Percentiles rank a stretch among this genome's conserved stretches.
These are phyloP conservation scores for Sinocyclocheilus anophthalmus DNA, from an alignment of 2,113 vertebrate species.

Conservation along the genomic window DNA sequence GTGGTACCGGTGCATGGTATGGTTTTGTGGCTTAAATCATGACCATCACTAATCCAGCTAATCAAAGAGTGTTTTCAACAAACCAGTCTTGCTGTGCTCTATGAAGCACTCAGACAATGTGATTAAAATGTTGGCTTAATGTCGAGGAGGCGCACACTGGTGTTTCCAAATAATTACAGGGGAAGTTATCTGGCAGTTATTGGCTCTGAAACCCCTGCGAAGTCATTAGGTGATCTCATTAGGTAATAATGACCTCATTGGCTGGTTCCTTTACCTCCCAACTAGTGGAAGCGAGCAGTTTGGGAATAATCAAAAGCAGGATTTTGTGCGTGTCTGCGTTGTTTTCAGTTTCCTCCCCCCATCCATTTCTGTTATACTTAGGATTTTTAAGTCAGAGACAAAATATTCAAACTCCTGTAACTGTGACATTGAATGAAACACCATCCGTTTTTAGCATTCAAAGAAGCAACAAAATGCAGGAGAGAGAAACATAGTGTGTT, in stretches of 20 bases:
- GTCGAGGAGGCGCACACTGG: conserved; percentile 23
- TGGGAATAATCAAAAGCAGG: conserved; percentile 11
- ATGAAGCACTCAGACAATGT: conserved; percentile 43
- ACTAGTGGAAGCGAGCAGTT: conserved; percentile 21
- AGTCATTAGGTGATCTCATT: conserved; percentile 58
- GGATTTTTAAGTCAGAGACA: background rate
- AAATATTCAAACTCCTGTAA: conserved; percentile 9
- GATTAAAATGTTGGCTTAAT: conserved; percentile 43
- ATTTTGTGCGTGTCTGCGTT: conserved; percentile 25
- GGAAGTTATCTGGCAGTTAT: conserved; percentile 58
- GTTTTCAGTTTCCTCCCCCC: background rate
- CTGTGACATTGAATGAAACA: background rate
- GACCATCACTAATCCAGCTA: conserved; percentile 19
- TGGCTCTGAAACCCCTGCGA: conserved; percentile 54
- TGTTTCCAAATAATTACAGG: conserved; percentile 56
- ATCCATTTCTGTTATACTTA: conserved; percentile 11
- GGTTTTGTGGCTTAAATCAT: conserved; percentile 2
- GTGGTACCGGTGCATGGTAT: background rate
- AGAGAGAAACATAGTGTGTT: background rate
- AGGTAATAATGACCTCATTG: conserved; percentile 52
- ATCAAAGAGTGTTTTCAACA: conserved; percentile 10
- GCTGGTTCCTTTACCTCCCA: conserved; percentile 39
- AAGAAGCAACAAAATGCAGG: conserved; percentile 26
- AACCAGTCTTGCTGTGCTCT: conserved; percentile 22
- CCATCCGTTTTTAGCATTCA: conserved; percentile 23